Evolutionary conservation across 2,888 invertebrate genomes (phyloP).

Genomic region (Melipona beecheii): DNA sequence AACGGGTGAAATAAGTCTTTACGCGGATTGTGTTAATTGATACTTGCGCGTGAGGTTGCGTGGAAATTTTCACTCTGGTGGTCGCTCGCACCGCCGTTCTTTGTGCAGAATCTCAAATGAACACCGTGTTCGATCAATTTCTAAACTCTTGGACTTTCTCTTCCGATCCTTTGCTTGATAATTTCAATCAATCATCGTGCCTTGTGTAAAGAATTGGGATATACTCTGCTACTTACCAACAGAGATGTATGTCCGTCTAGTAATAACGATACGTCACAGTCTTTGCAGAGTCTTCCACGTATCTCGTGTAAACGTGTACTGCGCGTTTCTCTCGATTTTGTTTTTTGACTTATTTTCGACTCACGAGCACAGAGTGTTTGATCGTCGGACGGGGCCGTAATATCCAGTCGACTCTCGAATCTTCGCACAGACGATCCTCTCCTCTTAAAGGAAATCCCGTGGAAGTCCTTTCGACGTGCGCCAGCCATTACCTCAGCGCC

Average conservation of each 20-base stretch:
- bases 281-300: background rate
- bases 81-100: too few relatives aligned
- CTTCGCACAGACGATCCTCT: conserved; percentile 37
- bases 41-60: too few relatives aligned
- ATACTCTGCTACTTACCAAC: background rate
- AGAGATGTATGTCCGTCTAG: background rate
- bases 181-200: background rate
- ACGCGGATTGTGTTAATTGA: too few relatives aligned
- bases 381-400: conserved; percentile 17
- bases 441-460: conserved; percentile 61
- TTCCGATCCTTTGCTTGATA: background rate
- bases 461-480: conserved; percentile 69
- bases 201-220: background rate
- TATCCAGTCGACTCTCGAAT: conserved; percentile 28
- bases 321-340: background rate
- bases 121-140: background rate
- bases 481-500: conserved; percentile 73
- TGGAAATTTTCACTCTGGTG: too few relatives aligned
- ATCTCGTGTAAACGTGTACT: background rate
- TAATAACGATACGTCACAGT: background rate
- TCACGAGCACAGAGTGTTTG: conserved; percentile 3
- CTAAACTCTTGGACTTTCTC: background rate
- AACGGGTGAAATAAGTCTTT: too few relatives aligned
- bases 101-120: too few relatives aligned
- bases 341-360: background rate